A percentile compares a stretch with the other conserved stretches of the same genome.
Conservation (phyloP, 2,797 vertebrate species). For the Spondyliosoma cantharus region DNA sequence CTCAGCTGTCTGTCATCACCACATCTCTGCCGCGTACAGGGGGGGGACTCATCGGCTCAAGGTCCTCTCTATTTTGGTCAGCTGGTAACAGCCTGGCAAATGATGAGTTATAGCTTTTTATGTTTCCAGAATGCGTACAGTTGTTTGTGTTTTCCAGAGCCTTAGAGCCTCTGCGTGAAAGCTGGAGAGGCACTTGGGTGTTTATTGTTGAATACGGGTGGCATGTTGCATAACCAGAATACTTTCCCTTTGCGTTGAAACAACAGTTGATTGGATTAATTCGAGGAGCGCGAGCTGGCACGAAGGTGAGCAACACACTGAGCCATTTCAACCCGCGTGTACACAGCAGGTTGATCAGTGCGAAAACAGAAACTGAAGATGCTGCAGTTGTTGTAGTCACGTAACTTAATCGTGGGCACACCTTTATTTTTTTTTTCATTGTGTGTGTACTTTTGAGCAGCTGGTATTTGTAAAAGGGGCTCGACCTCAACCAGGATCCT, state of each 20-base stretch:
- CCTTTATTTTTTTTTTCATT: slow-evolving; percentile 33
- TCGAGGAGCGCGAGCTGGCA: not conserved
- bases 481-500: slow-evolving; percentile 45
- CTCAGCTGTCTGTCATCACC: slow-evolving; percentile 70
- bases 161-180: not conserved
- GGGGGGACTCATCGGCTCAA: slow-evolving; percentile 56
- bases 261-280: not conserved
- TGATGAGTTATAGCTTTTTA: slow-evolving; percentile 25
- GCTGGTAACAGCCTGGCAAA: slow-evolving; percentile 39
- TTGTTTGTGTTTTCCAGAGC: slow-evolving; percentile 6
- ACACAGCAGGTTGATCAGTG: not conserved
- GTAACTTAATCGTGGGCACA: slow-evolving; percentile 26
- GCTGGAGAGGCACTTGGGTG: too few relatives aligned
- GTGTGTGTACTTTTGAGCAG: slow-evolving; percentile 21
- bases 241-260: not conserved
- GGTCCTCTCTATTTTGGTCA: slow-evolving; percentile 72
- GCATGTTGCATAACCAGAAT: slow-evolving; percentile 14
- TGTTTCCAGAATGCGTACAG: slow-evolving; percentile 31
- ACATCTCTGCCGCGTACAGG: slow-evolving; percentile 36
- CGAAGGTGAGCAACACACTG: not conserved
- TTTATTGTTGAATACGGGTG: slow-evolving; percentile 9
- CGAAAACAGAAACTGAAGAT: slow-evolving; percentile 1
- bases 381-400: too few relatives aligned
- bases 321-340: not conserved
- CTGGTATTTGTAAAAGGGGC: slow-evolving; percentile 65